Base-by-base conservation (phyloP, 2,888 invertebrate species). In the Dryobota labecula region DNA sequence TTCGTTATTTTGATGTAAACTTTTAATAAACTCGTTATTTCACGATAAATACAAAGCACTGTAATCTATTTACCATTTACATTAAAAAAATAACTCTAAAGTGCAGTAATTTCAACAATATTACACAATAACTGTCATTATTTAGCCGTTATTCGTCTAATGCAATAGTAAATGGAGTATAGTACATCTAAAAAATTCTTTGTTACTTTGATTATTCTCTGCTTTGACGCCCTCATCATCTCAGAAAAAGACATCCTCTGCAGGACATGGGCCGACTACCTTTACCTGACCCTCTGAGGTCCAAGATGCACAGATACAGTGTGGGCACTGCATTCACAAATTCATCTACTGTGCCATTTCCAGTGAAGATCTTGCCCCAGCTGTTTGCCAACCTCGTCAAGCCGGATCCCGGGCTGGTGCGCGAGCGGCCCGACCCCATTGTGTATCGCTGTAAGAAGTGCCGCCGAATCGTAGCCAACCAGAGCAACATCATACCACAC, bases 371-470 rank as follows among this genome's bases (percentile, higher is more conserved):
- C 87, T 94, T 98, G 76, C 98, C 98, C 0, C 98, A 98, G 88
- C 96, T 96, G 78, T 98, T 97, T 87, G 96, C 97, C 78, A 97
- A 98, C 91, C 96, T 98, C 41, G 96, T 98, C 13, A 98, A 98
- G 90, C 96, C 97, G 0, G 98, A 98, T 96, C 98, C 98, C 0
- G 98, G 97, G 0, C 90, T 98, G 69, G 96, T 96, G 1, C 97
- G 97, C 45, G 97, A 97, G 82, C 96, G 97, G 83, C 98, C 98
- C 0, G 98, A 98, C 85, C 98, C 98, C 1, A 97, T 97, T 67
- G 98, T 98, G 13, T 98, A 98, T 93, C 97, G 98, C 78, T 99
- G 99, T 91, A 97, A 97, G 89, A 97, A 97, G 89, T 98, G 98
- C 91, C 97, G 98, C 74, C 96, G 98, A 47, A 96, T 98, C 33